Percentiles rank a stretch among this genome's conserved stretches.
Evolutionary conservation across 2,113 vertebrate genomes (phyloP).

Genomic region (Daphoenositta chrysoptera): DNA sequence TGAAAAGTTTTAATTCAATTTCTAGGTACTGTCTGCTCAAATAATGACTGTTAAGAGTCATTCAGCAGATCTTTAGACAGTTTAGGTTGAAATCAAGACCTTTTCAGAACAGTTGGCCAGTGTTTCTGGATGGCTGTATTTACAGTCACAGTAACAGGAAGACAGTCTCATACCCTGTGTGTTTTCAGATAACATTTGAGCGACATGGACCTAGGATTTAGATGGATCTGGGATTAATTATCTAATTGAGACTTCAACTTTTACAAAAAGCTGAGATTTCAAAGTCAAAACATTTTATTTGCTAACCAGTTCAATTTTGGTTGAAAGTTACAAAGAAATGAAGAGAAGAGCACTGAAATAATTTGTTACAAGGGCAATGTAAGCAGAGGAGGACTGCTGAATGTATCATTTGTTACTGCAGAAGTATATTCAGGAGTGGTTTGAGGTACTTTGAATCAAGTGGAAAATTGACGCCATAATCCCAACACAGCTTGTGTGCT

Average conservation of each 20-base stretch:
- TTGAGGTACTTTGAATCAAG: background rate
- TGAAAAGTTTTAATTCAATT: background rate
- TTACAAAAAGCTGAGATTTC: background rate
- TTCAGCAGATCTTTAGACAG: background rate
- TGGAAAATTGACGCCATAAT: background rate
- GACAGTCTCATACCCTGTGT: background rate
- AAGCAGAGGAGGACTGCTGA: accelerated
- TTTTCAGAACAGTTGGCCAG: accelerated
- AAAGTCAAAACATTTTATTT: background rate
- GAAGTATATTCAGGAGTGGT: background rate
- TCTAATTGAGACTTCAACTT: background rate
- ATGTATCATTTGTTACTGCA: background rate
- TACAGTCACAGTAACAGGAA: background rate
- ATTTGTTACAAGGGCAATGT: background rate
- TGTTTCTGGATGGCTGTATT: background rate
- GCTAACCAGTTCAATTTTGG: background rate
- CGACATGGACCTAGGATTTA: background rate
- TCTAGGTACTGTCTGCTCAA: background rate
- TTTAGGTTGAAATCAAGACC: background rate
- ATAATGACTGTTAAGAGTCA: background rate
- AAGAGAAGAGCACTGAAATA: background rate
- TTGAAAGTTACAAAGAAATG: background rate
- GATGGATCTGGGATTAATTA: background rate
- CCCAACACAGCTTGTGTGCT: background rate
- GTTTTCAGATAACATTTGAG: background rate